Conservation (phyloP, 2,888 invertebrate genomes). For the Campopleginae sp. region DNA sequence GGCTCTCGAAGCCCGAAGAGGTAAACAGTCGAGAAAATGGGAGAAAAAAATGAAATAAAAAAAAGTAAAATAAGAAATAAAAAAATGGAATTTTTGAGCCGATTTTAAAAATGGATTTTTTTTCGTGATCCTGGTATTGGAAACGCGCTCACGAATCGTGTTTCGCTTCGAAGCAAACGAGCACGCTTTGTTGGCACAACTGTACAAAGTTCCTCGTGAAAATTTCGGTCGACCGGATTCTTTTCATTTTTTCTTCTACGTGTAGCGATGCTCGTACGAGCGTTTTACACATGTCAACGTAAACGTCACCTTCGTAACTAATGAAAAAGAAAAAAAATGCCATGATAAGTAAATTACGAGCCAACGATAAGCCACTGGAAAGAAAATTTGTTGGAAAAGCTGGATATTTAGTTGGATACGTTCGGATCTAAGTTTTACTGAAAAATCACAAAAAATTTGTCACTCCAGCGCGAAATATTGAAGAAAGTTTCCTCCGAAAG, state of each 20-base stretch:
- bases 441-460: no score
- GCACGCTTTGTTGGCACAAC: slow-evolving; percentile 50
- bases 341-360: slow-evolving; percentile 11
- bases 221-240: slow-evolving; percentile 34
- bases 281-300: neutral
- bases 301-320: neutral
- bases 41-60: neutral
- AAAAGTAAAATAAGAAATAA: slow-evolving; percentile 40
- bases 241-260: neutral
- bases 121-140: neutral
- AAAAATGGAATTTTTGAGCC: slow-evolving; percentile 14
- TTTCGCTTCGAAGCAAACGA: slow-evolving; percentile 3
- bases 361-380: slow-evolving; percentile 27
- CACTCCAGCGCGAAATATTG: no score
- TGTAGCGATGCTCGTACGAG: neutral
- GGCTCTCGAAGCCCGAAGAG: neutral
- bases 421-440: no score
- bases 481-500: no score
- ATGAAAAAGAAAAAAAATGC: slow-evolving; percentile 7
- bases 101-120: slow-evolving; percentile 1
- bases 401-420: no score
- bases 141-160: neutral
- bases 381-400: no score
- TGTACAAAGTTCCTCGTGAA: slow-evolving; percentile 48
- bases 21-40: neutral